Evolutionary conservation across 2,797 vertebrate genomes (phyloP).

Genomic region (Sebastes cheni): DNA sequence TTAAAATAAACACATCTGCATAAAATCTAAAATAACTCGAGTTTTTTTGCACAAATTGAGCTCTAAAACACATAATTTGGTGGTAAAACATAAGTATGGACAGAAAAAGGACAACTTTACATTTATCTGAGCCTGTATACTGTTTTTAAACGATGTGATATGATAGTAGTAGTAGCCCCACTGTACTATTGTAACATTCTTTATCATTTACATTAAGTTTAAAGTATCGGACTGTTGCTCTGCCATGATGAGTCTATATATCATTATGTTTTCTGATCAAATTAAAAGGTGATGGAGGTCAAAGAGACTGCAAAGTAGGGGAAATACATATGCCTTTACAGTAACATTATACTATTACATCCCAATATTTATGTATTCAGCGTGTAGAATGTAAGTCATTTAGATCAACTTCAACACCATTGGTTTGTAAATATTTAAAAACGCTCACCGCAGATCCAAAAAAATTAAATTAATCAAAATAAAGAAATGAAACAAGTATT

Average conservation of each 20-base stretch:
- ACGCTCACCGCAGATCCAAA: slow-evolving; percentile 63
- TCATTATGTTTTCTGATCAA: slow-evolving; percentile 24
- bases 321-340: slow-evolving; percentile 44
- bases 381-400: slow-evolving; percentile 46
- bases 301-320: slow-evolving; percentile 37
- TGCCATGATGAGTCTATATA: slow-evolving; percentile 12
- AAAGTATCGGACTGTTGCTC: slow-evolving; percentile 33
- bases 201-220: slow-evolving; percentile 56
- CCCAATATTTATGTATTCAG: slow-evolving; percentile 45
- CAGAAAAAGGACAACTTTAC: slow-evolving; percentile 25
- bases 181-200: slow-evolving; percentile 59
- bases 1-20: slow-evolving; percentile 12
- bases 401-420: slow-evolving; percentile 38
- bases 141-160: slow-evolving; percentile 42
- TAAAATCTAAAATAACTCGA: slow-evolving; percentile 14
- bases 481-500: slow-evolving; percentile 51
- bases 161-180: slow-evolving; percentile 31
- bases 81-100: slow-evolving; percentile 34
- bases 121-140: slow-evolving; percentile 43
- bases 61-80: slow-evolving; percentile 15
- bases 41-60: neutral
- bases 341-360: slow-evolving; percentile 47
- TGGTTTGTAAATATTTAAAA: slow-evolving; percentile 58
- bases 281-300: slow-evolving; percentile 26
- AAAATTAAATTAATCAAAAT: slow-evolving; percentile 47